Evolutionary conservation across 2,797 vertebrate species (phyloP).

Genomic region (Glyptemys insculpta): DNA sequence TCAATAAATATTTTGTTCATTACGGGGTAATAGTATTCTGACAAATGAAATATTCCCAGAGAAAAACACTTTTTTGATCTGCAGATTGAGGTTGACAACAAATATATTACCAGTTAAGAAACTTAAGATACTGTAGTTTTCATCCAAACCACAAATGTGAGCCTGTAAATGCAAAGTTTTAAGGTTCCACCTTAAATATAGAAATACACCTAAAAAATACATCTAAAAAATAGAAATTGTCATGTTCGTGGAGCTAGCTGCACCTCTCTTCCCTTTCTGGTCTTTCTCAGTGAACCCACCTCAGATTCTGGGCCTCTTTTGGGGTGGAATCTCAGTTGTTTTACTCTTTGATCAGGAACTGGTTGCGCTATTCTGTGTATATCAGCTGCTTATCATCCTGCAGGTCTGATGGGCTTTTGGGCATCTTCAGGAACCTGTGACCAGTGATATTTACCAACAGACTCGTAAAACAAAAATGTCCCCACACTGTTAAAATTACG

Average conservation of each 20-base stretch:
- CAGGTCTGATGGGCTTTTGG: background rate
- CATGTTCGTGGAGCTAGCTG: accelerated
- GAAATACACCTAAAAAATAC: background rate
- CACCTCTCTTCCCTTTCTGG: background rate
- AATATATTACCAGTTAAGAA: accelerated
- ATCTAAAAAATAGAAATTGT: background rate
- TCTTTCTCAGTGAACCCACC: background rate
- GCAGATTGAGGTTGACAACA: background rate
- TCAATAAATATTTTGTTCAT: background rate
- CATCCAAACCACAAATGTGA: background rate
- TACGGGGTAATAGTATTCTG: background rate
- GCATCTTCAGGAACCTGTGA: background rate
- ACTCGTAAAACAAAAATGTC: background rate
- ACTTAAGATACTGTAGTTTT: background rate
- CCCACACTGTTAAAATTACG: background rate
- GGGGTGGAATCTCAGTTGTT: background rate
- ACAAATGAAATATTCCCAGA: background rate
- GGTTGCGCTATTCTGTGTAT: background rate
- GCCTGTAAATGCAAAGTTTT: background rate
- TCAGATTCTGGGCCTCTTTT: background rate
- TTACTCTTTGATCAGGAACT: background rate
- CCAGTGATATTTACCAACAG: background rate
- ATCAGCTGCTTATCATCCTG: background rate
- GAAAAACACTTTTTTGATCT: background rate
- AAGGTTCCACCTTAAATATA: background rate